Base-by-base conservation (phyloP, 2,113 vertebrate species). In the Podarcis muralis region DNA sequence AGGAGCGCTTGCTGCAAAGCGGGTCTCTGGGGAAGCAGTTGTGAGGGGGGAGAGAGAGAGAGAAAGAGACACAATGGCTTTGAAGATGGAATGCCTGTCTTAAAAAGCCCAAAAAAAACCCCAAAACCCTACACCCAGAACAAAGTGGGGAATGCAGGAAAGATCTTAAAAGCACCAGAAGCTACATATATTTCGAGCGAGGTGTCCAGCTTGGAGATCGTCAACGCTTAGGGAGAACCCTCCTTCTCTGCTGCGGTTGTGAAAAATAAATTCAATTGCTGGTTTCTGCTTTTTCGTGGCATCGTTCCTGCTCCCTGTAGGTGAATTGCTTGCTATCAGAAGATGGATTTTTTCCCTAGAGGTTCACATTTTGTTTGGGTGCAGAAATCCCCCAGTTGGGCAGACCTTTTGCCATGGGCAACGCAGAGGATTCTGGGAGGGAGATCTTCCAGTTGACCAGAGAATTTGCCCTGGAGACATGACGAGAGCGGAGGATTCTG, bases 361-460 rank as follows among this genome's bases (percentile, higher is more conserved):
- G 1, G 1, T 30, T 22, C 20, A 27, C 12, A 7, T 32, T 65
- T 9, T 0, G 0, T 15, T 23, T 30, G 43, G 0, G 3, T 2
- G 9, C 3, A 2, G 22, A 40, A 18, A 7, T 82, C 18, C 23
- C 23, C 23, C 16, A 3, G 3, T 8, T 7, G 37, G 57, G 2
- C 6, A 6, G 9, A 16, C 27, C 0, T 53, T 53, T 53, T 53
- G 48, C 48, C 48, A 7, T 3, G n/a, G n/a, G 2, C 9, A 35
- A 43, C 2, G 22, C 8, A 1, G 68, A 16, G 35, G 43, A 12
- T 20, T 20, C 23, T 57, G 77, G n/a, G 65, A 20, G 5, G 20
- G 18, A 1, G 18, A 35, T 7, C 1, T 23, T 74, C 35, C 7
- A 37, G 27, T 53, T 53, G 48, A 9, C 48, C 9, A 53, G 48